These are phyloP conservation scores for Herpetotheres cachinnans DNA, from an alignment of 2,113 vertebrate species.

Conservation along the genomic window DNA sequence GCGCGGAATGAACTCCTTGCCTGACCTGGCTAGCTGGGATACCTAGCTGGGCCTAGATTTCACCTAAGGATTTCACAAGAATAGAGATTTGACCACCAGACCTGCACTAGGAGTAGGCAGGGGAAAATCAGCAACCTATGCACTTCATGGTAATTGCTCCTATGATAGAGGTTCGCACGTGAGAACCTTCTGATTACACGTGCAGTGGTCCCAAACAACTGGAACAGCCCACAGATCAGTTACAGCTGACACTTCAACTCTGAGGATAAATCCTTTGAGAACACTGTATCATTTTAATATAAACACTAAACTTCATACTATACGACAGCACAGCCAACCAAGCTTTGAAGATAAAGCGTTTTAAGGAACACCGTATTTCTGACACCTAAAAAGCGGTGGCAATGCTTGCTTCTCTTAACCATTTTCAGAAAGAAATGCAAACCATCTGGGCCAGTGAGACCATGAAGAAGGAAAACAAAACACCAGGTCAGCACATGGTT, in stretches of 20 bases:
- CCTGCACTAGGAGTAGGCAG: not conserved
- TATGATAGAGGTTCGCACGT: not conserved
- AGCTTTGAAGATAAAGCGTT: conserved; percentile 6
- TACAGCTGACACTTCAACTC: not conserved
- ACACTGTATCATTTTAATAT: not conserved
- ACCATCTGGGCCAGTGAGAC: conserved; percentile 15
- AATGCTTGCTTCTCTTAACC: conserved; percentile 43
- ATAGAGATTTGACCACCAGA: not conserved
- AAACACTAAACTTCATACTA: not conserved
- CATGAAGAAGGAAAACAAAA: conserved; percentile 55
- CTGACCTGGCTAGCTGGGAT: not conserved
- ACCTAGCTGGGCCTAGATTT: not conserved
- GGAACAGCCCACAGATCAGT: not conserved
- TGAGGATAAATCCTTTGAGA: conserved; percentile 1
- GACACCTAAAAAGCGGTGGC: not conserved
- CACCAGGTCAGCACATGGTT: not conserved
- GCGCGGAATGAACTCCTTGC: not conserved
- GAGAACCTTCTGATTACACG: not conserved
- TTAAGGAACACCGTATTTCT: conserved; percentile 1
- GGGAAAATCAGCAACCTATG: not conserved
- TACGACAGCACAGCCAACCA: conserved; percentile 6
- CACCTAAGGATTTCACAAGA: not conserved
- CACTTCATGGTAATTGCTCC: not conserved
- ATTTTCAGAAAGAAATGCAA: conserved; percentile 12
- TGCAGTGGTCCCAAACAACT: not conserved